Evolutionary conservation across 2,888 invertebrate genomes (phyloP).

Genomic region (Melieria picta): DNA sequence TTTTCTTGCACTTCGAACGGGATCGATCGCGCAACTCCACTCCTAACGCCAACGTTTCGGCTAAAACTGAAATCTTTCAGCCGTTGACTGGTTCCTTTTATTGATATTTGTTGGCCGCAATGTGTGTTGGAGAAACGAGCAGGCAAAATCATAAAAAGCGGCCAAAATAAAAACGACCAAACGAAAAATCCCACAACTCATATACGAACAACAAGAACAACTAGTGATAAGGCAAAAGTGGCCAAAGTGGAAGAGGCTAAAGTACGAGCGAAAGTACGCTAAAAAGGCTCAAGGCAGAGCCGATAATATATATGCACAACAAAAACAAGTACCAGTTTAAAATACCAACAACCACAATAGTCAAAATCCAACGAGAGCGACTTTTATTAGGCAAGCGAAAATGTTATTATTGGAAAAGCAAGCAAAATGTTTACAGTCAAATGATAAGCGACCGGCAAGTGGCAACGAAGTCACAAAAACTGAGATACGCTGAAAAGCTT

Average conservation of each 20-base stretch:
- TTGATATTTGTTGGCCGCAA: conserved; percentile 32
- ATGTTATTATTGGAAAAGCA: conserved; percentile 11
- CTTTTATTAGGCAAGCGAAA: neutral
- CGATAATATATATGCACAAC: too few relatives aligned
- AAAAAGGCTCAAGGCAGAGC: neutral
- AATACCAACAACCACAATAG: conserved; percentile 18
- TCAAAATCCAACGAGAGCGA: neutral
- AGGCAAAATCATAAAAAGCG: too few relatives aligned
- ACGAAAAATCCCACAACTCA: too few relatives aligned
- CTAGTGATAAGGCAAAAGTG: neutral
- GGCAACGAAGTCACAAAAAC: too few relatives aligned
- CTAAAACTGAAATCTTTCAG: conserved; percentile 57
- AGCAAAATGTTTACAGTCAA: conserved; percentile 28
- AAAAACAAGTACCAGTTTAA: conserved; percentile 15
- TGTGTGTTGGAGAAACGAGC: too few relatives aligned
- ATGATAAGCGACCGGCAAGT: neutral
- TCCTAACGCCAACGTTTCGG: conserved; percentile 47
- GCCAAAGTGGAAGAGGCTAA: conserved; percentile 3
- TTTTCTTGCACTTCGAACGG: too few relatives aligned
- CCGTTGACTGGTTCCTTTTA: conserved; percentile 58
- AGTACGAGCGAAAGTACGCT: neutral
- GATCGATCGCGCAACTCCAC: conserved; percentile 5
- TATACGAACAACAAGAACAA: too few relatives aligned
- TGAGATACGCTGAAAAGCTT: too few relatives aligned
- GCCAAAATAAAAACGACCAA: too few relatives aligned